Evolutionary conservation across 2,888 invertebrate species (phyloP), one percentile per base, ranked within the genome.

Genomic region (Agriopis aurantiaria): DNA sequence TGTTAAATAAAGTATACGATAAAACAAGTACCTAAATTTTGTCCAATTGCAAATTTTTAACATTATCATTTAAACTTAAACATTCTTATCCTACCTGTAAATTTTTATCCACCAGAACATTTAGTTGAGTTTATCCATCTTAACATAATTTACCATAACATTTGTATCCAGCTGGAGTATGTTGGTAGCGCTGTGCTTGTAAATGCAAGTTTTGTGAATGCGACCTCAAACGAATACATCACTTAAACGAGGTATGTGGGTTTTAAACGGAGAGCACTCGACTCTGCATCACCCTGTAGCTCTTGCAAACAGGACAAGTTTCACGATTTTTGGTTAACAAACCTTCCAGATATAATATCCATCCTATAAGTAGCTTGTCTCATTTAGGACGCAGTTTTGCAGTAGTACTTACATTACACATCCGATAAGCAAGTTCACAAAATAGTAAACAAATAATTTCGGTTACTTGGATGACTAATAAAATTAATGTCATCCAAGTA

Each of bases 271-370:
- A 58, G 58, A 45, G 45, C 46, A 23, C 58, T 58, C 23, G 23
- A 58, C 45, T 17, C 10, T 46, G 46, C 58, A 58, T 58, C 58
- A 46, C 43, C 23, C 43, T 45, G 23, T 58, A 46, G 48, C 17
- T 45, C 33, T 6, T 40, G 12, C 6, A 3, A 12, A 0, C 5
- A 8, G 12, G n/a, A 4, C 48, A 7, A 40, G 33, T 53, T 33
- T 3, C 52, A 53, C 53, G 4, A 10, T 51, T 17, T 17, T 23
- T 40, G 53, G 3, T 53, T 33, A 53, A 53, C 8, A 51, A 17
- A 23, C 11, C 10, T n/a, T 12, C 12, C 48, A 10, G 12, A 48
- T 48, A 48, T 5, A 33, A 33, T 33, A 33, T 33, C 3, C 33
- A 33, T 33, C 33, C 33, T 33, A 33, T 33, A 5, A 33, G 5